Evolutionary conservation across 2,113 vertebrate species (phyloP).

Genomic region (Gopherus flavomarginatus): DNA sequence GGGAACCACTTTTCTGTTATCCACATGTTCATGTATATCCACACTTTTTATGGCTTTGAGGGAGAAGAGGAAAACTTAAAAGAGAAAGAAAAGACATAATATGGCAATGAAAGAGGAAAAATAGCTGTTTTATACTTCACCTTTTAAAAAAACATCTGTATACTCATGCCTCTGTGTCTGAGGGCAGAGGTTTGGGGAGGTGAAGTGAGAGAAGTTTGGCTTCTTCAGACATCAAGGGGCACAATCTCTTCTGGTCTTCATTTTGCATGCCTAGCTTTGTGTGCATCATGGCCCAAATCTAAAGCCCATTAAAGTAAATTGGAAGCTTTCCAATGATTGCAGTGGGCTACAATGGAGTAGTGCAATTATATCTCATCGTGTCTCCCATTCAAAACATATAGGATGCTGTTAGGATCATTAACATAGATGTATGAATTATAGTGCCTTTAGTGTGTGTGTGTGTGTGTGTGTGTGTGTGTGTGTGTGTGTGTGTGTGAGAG

Average conservation of each 20-base stretch:
- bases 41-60: not conserved
- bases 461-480: too few relatives aligned
- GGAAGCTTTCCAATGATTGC: not conserved
- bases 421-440: not conserved
- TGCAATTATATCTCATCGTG: not conserved
- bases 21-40: not conserved
- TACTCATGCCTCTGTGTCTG: not conserved
- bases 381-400: not conserved
- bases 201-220: not conserved
- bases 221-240: not conserved
- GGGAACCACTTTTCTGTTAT: not conserved
- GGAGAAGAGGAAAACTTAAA: not conserved
- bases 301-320: not conserved
- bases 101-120: not conserved
- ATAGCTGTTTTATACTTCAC: not conserved
- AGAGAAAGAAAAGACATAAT: not conserved
- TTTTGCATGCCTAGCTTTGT: not conserved
- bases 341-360: not conserved
- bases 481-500: too few relatives aligned
- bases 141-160: not conserved
- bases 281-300: not conserved
- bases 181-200: fast-evolving
- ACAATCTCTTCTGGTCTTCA: not conserved
- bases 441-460: not conserved
- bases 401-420: not conserved